Evolutionary conservation across 2,888 invertebrate species (phyloP).

Genomic region (Diarsia mendica): DNA sequence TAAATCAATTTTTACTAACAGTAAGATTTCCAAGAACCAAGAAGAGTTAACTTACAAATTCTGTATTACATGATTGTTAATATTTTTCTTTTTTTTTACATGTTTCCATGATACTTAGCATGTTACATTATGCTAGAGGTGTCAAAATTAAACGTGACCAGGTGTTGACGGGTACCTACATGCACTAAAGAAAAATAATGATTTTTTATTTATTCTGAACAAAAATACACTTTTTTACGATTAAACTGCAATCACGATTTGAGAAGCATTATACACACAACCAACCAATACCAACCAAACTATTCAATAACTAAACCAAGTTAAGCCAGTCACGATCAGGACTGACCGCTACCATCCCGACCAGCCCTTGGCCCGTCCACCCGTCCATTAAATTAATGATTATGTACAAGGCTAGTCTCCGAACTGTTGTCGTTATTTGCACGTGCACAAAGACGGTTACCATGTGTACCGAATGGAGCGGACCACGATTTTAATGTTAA

Average conservation of each 20-base stretch:
- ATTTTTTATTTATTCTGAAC: not conserved
- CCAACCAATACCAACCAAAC: conserved; percentile 31
- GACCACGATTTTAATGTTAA: conserved; percentile 62
- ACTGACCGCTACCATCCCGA: conserved; percentile 71
- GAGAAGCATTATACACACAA: not conserved
- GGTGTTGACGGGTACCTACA: not conserved
- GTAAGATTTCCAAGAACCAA: too few species aligned
- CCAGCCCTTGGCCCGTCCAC: conserved; percentile 69
- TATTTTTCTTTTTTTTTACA: too few species aligned
- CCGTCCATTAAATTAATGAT: conserved; percentile 83
- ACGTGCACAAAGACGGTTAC: conserved; percentile 74
- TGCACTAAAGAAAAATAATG: not conserved
- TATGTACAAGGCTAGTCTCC: conserved; percentile 74
- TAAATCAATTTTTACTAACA: too few species aligned
- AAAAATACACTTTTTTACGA: not conserved
- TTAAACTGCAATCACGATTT: not conserved
- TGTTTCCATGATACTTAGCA: not conserved
- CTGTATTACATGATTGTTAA: not conserved
- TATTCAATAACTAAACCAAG: conserved; percentile 64
- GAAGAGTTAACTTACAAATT: not conserved
- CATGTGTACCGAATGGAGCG: conserved; percentile 72
- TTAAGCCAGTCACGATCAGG: conserved; percentile 73
- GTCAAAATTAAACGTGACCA: too few species aligned
- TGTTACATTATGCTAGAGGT: too few species aligned
- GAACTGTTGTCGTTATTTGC: conserved; percentile 83